A percentile compares a stretch with the other conserved stretches of the same genome.
Evolutionary conservation across 2,888 invertebrate genomes (phyloP).

Genomic region (Acanthosoma haemorrhoidale): DNA sequence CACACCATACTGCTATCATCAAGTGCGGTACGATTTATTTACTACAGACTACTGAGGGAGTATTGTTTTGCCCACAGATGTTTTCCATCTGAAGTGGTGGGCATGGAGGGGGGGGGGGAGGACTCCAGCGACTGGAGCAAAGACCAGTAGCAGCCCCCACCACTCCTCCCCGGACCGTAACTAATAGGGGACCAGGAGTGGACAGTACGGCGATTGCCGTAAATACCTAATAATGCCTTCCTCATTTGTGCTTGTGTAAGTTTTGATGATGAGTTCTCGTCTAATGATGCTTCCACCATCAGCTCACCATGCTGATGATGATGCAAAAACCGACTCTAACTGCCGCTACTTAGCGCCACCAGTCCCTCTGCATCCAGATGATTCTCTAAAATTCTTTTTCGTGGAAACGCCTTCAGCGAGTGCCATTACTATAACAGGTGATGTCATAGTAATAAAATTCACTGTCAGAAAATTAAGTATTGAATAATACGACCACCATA

Average conservation of each 20-base stretch:
- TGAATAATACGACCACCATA: too few relatives aligned
- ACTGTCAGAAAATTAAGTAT: too few relatives aligned
- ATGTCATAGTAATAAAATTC: too few relatives aligned
- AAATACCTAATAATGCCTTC: background rate
- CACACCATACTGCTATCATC: too few relatives aligned
- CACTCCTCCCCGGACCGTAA: background rate
- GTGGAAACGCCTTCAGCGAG: background rate
- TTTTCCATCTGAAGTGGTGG: too few relatives aligned
- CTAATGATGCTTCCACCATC: slow-evolving; percentile 1
- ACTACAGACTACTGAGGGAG: too few relatives aligned
- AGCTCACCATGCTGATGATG: background rate
- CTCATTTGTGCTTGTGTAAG: too few relatives aligned
- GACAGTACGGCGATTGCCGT: background rate
- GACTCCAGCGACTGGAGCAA: too few relatives aligned
- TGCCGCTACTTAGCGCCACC: background rate
- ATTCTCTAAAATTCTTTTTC: background rate
- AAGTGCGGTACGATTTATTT: too few relatives aligned
- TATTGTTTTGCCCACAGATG: too few relatives aligned
- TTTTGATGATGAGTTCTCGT: background rate
- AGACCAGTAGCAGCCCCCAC: background rate
- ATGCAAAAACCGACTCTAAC: background rate
- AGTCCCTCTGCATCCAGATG: background rate
- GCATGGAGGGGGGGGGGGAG: too few relatives aligned
- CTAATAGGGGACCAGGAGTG: background rate
- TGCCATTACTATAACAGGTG: too few relatives aligned